phyloP scores from a whole-genome alignment of 1,140 invertebrate species.

The Hesperophylax magnus region DNA sequence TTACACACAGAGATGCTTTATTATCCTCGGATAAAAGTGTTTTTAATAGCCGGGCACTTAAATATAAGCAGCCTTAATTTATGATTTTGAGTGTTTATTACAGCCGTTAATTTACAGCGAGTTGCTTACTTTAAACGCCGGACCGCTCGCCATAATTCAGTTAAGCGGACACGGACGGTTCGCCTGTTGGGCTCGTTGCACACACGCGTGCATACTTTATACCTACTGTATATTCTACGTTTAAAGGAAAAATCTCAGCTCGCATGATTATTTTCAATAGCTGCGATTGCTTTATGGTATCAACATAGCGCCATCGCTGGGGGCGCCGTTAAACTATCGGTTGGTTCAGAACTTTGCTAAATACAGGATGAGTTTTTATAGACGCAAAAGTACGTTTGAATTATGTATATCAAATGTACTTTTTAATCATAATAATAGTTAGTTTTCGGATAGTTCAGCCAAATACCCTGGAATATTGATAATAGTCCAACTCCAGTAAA shows the following conservation, averaged over 20 bases:
- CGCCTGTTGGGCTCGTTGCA: background rate
- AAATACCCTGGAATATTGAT: no score
- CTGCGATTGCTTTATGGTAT: slow-evolving; percentile 42
- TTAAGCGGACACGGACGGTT: background rate
- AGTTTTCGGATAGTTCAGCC: no score
- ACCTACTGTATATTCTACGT: background rate
- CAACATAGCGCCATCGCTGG: slow-evolving; percentile 39
- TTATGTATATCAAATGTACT: no score
- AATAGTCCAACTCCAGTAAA: no score
- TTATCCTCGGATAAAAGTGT: slow-evolving; percentile 23
- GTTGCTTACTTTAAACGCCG: slow-evolving; percentile 32
- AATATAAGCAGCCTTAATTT: slow-evolving; percentile 5
- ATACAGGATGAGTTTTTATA: no score
- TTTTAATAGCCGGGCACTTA: slow-evolving; percentile 21
- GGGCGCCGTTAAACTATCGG: slow-evolving; percentile 39
- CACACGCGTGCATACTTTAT: background rate
- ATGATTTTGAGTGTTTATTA: slow-evolving; percentile 25
- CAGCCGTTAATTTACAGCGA: slow-evolving; percentile 28
- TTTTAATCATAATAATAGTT: no score
- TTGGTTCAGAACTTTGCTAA: background rate
- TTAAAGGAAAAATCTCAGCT: slow-evolving; percentile 20
- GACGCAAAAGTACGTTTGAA: no score
- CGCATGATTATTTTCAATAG: slow-evolving; percentile 51
- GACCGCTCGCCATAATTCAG: slow-evolving; percentile 27
- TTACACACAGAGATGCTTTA: background rate